Base-by-base conservation (phyloP, 2,888 invertebrate genomes). In the Lobophora halterata region DNA sequence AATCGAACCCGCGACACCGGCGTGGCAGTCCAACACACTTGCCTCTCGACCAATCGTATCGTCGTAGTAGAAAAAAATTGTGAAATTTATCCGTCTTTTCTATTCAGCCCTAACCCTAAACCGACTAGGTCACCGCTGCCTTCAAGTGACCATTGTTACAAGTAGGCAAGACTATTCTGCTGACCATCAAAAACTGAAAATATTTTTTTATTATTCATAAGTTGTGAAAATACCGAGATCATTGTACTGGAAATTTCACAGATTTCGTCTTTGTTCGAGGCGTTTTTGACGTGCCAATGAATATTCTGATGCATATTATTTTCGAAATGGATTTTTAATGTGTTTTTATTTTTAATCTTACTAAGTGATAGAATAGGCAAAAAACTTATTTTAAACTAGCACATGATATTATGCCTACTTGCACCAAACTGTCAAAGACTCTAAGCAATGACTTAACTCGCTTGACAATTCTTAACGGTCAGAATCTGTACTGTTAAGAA, bases 131-230 rank as follows among this genome's bases (percentile, higher is more conserved):
- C 31, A 9, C 24, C 32, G 37, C n/a, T n/a, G n/a, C n/a, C n/a
- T n/a, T 42, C 36, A 38, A 48, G 48, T 46, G 51, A 36, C 43
- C 35, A 41, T 51, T 46, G 48, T 51, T 26, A 38, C 27, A 25
- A 12, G 24, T 34, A 31, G 23, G 33, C 33, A 32, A 31, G 13
- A 24, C 16, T 26, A 26, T 39, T 46, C 29, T 40, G 46, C 46
- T 44, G 49, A 44, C 49, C 27, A 24, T 16, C 16, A 17, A 27
- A 44, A 43, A 35, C 35, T 38, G 34, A 14, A 32, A 29, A 25
- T n/a, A 37, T 41, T 41, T 49, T 35, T 31, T 14, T 35, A 30
- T 18, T 18, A 40, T 43, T 35, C 34, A 30, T 23, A 24, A 31
- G 9, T 30, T 24, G 32, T 44, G 31, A 29, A 42, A 37, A 29